Base-by-base conservation (phyloP, 2,888 invertebrate species). In the Seladonia tumulorum region DNA sequence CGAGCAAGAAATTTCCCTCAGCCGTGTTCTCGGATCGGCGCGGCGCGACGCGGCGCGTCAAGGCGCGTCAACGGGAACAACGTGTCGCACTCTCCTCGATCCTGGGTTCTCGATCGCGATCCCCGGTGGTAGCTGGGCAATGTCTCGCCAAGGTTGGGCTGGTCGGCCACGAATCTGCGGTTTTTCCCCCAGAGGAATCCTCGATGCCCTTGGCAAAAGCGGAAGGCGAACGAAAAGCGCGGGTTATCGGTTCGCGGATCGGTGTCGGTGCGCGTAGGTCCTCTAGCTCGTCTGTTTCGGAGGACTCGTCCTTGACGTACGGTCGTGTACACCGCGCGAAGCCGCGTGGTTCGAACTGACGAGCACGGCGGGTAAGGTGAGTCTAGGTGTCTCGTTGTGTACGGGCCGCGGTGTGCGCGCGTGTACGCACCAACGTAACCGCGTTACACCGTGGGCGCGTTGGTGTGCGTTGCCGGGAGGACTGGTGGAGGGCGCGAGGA, bases 281-380 rank as follows among this genome's bases (percentile, higher is more conserved):
- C 73, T 80, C 79, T 77, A 70, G 76, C 82, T 76, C 74, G 79
- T 74, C 25, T 14, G 74, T 82, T 82, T 71, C 86, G 72, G 88
- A 87, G 87, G 80, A 89, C 86, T 75, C 89, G 92, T 92, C 93
- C 92, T 93, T 93, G 92, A 93, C 92, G 92, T 92, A 92, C 92
- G 93, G 92, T 92, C 94, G 94, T 94, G 93, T 94, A 93, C 88
- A 89, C 90, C 94, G 93, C 93, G 92, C 92, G 91, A 91, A 91
- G 94, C 94, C 95, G 94, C 94, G 95, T 94, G 94, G 93, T 94
- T 93, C 92, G 93, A 90, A 95, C 95, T 94, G 95, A 94, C 92
- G 94, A 89, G 90, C 81, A 87, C 84, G 83, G 86, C 89, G 85
- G 78, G 83, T 89, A 91, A 91, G 92, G 90, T 90, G 92, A 91